phyloP scores from a whole-genome alignment of 2,888 invertebrate species.

The Xylocampa areola region DNA sequence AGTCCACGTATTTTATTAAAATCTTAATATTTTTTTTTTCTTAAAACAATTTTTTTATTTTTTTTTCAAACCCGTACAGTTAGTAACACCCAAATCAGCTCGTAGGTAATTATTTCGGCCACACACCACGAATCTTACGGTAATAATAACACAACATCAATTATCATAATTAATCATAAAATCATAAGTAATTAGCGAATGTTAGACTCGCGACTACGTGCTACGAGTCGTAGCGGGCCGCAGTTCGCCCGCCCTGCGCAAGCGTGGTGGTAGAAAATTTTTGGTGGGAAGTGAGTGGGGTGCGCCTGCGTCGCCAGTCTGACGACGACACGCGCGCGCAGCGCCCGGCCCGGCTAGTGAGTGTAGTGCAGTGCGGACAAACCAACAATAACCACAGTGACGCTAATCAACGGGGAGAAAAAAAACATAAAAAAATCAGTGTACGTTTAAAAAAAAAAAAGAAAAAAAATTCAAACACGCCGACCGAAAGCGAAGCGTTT shows the following conservation, averaged over 20 bases:
- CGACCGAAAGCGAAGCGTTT: conserved; percentile 66
- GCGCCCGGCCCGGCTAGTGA: conserved; percentile 78
- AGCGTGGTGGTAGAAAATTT: conserved; percentile 84
- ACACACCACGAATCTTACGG: conserved; percentile 50
- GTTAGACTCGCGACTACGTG: conserved; percentile 49
- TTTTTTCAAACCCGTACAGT: conserved; percentile 2
- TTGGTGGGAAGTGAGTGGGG: conserved; percentile 89
- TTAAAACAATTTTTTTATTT: too few relatives aligned
- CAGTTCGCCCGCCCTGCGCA: conserved; percentile 71
- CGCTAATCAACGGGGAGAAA: conserved; percentile 66
- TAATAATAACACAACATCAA: conserved; percentile 56
- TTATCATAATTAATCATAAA: conserved; percentile 58
- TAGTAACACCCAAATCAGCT: conserved; percentile 16
- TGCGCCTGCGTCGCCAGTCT: conserved; percentile 86
- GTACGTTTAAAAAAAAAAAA: conserved; percentile 75
- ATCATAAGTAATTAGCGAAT: conserved; percentile 55
- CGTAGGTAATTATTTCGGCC: conserved; percentile 45
- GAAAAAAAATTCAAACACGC: conserved; percentile 66
- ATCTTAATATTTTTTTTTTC: too few relatives aligned
- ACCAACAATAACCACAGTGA: conserved; percentile 71
- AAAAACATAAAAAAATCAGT: conserved; percentile 69
- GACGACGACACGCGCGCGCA: conserved; percentile 80
- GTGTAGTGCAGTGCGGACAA: conserved; percentile 73
- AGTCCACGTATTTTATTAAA: too few relatives aligned
- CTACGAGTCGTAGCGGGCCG: conserved; percentile 74